Evolutionary conservation across 1,140 invertebrate genomes (phyloP), one percentile per base, ranked within the genome.

Genomic region (Ooceraea biroi): DNA sequence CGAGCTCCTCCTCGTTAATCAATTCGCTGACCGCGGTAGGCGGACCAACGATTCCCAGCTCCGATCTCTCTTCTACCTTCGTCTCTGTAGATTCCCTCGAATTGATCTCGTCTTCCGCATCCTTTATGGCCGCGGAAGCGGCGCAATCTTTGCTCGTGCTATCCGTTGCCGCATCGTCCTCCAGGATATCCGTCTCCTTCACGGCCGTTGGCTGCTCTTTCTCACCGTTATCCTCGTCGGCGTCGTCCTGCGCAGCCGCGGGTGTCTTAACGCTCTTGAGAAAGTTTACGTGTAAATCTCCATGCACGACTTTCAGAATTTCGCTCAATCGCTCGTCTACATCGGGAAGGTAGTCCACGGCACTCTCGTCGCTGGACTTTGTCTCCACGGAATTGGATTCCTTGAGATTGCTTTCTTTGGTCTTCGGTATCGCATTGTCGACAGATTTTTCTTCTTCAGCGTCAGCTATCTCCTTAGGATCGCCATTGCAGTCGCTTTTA

Each of bases 1-100:
- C 46, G 3, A 90, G 82, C 76, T 94, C 92, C 2, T 91, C 90
- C 52, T 93, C 92, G 8, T 89, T 90, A 19, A 93, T 85, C 41
- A 91, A 46, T 19, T 94, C 90, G 5, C 83, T 85, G 22, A 87
- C 90, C 1, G 85, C 89, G 0, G 92, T 92, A 0, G 92, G 91
- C 19, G 90, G 88, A 36, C 91, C 92, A 0, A 89, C 93, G n/a
- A 92, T 90, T 72, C 90, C 88, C 30, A 91, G 71, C 30, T 90
- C 87, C 46, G 69, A 65, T 60, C 69, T 76, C 7, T 66, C 78
- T 46, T 72, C 61, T 0, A 52, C 41, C 10, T 27, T 80, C 36
- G 36, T 36, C 1, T 84, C 61, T 7, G 52, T 19, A 7, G 57
- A 71, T 5, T 44, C 48, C 19, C 36, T 83, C 3, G 60, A 61